These are phyloP conservation scores for Stenopsyche tienmushanensis DNA, from an alignment of 1,140 invertebrate species.

Conservation along the genomic window DNA sequence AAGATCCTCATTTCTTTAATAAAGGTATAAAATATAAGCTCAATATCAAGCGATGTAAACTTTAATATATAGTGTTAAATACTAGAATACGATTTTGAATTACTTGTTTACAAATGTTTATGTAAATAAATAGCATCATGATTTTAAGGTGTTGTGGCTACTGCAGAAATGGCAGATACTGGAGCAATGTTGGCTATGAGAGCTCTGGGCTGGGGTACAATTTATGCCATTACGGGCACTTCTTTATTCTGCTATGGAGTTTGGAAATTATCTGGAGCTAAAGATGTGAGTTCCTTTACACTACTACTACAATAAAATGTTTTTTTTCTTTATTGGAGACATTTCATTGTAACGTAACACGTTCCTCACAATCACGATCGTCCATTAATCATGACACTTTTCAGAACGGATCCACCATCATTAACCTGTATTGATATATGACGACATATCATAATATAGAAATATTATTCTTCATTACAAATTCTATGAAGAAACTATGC, in stretches of 20 bases:
- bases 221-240: conserved; percentile 83
- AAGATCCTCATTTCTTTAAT: conserved; percentile 76
- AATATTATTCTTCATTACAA: no score
- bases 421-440: no score
- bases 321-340: no score
- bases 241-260: conserved; percentile 78
- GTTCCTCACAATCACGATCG: no score
- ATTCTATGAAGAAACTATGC: no score
- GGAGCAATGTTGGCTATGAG: conserved; percentile 76
- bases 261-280: conserved; percentile 87
- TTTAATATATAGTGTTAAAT: conserved; percentile 3
- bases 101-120: background rate
- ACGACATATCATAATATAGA: no score
- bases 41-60: background rate
- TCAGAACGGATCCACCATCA: no score
- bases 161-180: conserved; percentile 68
- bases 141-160: conserved; percentile 56
- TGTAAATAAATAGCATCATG: conserved; percentile 3
- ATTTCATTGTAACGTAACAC: no score
- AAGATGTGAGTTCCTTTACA: conserved; percentile 59
- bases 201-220: conserved; percentile 83
- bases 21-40: conserved; percentile 59
- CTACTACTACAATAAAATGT: conserved; percentile 21
- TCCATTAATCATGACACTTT: no score
- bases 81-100: background rate